phyloP scores from a whole-genome alignment of 2,113 vertebrate genomes.

The Drymodes brunneopygia region DNA sequence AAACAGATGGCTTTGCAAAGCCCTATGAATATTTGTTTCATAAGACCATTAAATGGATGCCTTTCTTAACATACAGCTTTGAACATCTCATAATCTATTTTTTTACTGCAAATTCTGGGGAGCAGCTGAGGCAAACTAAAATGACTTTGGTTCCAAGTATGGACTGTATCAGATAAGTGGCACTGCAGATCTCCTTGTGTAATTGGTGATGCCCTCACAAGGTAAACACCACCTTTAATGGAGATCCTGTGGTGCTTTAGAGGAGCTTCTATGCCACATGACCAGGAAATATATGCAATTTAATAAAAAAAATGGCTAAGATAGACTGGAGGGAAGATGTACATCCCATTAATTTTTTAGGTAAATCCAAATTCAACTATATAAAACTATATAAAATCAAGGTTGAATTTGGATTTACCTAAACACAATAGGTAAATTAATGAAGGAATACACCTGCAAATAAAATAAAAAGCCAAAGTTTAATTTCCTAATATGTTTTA shows the following conservation, averaged over 20 bases:
- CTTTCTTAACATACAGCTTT: background rate
- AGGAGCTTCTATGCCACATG: background rate
- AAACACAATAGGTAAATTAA: background rate
- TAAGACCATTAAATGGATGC: background rate
- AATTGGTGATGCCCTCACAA: background rate
- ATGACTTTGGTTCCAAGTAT: background rate
- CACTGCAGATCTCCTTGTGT: background rate
- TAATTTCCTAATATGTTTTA: background rate
- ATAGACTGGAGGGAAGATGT: background rate
- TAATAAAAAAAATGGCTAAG: background rate
- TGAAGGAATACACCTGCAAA: background rate
- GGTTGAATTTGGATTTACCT: too few relatives aligned
- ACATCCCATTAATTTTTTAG: background rate
- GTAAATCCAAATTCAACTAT: background rate
- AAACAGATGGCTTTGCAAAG: background rate
- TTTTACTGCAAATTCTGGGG: background rate
- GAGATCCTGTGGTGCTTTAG: background rate
- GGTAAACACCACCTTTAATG: background rate
- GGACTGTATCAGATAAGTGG: background rate
- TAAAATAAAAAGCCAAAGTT: background rate
- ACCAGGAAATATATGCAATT: background rate
- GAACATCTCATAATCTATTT: background rate
- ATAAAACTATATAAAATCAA: too few relatives aligned
- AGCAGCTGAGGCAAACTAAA: background rate
- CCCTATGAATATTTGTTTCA: background rate